A percentile compares a stretch with the other conserved stretches of the same genome.
phyloP scores from a whole-genome alignment of 1,140 invertebrate species.

The Elysia chlorotica region DNA sequence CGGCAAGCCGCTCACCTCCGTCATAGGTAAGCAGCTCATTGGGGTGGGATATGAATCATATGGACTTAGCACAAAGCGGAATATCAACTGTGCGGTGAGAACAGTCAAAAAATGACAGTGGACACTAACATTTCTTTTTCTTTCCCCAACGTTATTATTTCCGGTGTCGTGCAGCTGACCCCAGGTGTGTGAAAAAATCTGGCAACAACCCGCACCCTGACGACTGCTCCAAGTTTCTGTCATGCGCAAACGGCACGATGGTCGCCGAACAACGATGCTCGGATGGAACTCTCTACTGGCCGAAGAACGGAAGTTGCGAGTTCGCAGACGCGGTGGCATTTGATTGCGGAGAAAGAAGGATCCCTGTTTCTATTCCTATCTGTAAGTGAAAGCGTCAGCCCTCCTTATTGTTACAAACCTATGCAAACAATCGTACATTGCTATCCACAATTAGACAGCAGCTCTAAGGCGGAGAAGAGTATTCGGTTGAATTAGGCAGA shows the following conservation, averaged over 20 bases:
- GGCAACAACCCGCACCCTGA: slow-evolving; percentile 40
- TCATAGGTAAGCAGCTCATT: slow-evolving; percentile 28
- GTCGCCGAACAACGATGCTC: slow-evolving; percentile 36
- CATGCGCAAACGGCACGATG: slow-evolving; percentile 38
- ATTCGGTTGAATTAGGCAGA: too few species aligned
- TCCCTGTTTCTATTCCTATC: slow-evolving; percentile 34
- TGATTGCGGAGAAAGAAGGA: slow-evolving; percentile 31
- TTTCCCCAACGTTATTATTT: neutral
- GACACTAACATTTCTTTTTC: neutral
- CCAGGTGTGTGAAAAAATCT: slow-evolving; percentile 33
- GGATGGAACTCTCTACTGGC: slow-evolving; percentile 37
- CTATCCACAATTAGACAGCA: too few species aligned
- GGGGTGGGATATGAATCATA: too few species aligned
- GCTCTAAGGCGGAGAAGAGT: too few species aligned
- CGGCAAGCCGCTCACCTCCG: slow-evolving; percentile 29
- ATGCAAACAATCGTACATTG: too few species aligned
- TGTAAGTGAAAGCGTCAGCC: slow-evolving; percentile 27
- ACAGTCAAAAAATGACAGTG: neutral
- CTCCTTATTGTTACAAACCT: too few species aligned
- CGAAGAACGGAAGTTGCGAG: slow-evolving; percentile 35
- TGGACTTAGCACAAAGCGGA: too few species aligned
- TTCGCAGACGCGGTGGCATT: slow-evolving; percentile 32
- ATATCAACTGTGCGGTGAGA: too few species aligned
- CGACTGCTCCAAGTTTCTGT: slow-evolving; percentile 38
- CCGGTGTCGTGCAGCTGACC: slow-evolving; percentile 25